A percentile compares a stretch with the other conserved stretches of the same genome.
Evolutionary conservation across 1,140 invertebrate genomes (phyloP).

Genomic region (Drosophila suzukii): DNA sequence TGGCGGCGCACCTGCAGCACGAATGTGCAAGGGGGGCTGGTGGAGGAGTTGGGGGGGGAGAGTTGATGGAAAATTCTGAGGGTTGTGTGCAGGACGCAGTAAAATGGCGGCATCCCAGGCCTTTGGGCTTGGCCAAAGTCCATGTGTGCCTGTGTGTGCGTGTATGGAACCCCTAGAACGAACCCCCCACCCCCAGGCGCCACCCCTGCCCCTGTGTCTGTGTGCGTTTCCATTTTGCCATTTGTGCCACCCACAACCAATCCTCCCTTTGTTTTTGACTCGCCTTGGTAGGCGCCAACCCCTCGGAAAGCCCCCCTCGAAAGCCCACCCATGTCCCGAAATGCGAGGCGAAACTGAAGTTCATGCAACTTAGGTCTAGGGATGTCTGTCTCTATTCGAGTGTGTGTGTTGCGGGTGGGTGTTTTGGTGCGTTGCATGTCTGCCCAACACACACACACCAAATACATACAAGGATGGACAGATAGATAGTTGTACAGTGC

Average conservation of each 20-base stretch:
- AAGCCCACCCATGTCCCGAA: slow-evolving; percentile 21
- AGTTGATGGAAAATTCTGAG: slow-evolving; percentile 2
- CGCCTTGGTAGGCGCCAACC: slow-evolving; percentile 35
- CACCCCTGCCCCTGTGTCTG: slow-evolving; percentile 9
- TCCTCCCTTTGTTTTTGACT: slow-evolving; percentile 28
- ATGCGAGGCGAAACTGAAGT: slow-evolving; percentile 46
- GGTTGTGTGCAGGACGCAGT: slow-evolving; percentile 64
- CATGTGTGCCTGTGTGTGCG: slow-evolving; percentile 47
- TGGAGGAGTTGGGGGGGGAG: slow-evolving; percentile 22
- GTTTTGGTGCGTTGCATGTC: slow-evolving; percentile 34
- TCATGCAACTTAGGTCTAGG: slow-evolving; percentile 57
- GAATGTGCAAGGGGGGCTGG: slow-evolving; percentile 61
- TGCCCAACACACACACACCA: slow-evolving; percentile 9
- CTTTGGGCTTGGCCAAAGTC: slow-evolving; percentile 56
- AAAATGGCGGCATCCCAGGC: slow-evolving; percentile 73
- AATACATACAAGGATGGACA: slow-evolving; percentile 25
- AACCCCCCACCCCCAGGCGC: neutral
- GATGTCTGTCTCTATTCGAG: slow-evolving; percentile 40
- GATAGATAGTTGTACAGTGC: slow-evolving; percentile 38
- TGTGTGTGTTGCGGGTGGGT: slow-evolving; percentile 26
- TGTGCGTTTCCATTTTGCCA: slow-evolving; percentile 37
- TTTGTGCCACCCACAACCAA: slow-evolving; percentile 5
- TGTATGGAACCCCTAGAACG: slow-evolving; percentile 21
- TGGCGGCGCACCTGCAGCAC: slow-evolving; percentile 69
- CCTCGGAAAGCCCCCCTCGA: neutral